phyloP scores from a whole-genome alignment of 2,113 vertebrate species.

The Oriolus oriolus region DNA sequence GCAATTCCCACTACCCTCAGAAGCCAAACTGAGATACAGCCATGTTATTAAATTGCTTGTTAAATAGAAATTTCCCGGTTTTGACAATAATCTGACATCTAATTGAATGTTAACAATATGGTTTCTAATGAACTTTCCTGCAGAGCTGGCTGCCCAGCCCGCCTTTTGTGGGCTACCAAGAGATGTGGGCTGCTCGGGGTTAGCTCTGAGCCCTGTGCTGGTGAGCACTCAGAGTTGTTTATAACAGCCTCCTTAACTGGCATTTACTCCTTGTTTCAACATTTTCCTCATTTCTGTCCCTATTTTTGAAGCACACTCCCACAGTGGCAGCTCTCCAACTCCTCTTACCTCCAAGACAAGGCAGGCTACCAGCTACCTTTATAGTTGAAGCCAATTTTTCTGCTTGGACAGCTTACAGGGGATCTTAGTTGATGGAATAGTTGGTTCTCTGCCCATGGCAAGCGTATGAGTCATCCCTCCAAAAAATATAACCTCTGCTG shows the following conservation, averaged over 20 bases:
- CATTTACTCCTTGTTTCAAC: conserved; percentile 17
- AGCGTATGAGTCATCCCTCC: conserved; percentile 11
- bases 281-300: conserved; percentile 47
- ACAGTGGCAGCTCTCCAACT: conserved; percentile 25
- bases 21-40: not conserved
- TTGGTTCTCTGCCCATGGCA: conserved; percentile 46
- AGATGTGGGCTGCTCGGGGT: not conserved
- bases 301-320: conserved; percentile 18
- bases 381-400: conserved; percentile 41
- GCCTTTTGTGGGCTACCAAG: not conserved
- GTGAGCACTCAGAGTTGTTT: not conserved
- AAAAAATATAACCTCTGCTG: conserved; percentile 26
- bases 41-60: not conserved
- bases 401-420: conserved; percentile 41
- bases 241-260: not conserved
- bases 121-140: not conserved
- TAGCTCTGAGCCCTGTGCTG: not conserved
- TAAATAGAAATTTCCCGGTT: not conserved
- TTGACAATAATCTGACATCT: not conserved
- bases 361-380: conserved; percentile 59
- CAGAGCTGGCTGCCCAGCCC: not conserved
- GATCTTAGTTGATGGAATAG: conserved; percentile 51
- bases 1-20: not conserved
- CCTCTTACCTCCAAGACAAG: conserved; percentile 46
- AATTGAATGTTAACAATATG: not conserved